Evolutionary conservation across 1,140 invertebrate genomes (phyloP).

Genomic region (Drosophila auraria): DNA sequence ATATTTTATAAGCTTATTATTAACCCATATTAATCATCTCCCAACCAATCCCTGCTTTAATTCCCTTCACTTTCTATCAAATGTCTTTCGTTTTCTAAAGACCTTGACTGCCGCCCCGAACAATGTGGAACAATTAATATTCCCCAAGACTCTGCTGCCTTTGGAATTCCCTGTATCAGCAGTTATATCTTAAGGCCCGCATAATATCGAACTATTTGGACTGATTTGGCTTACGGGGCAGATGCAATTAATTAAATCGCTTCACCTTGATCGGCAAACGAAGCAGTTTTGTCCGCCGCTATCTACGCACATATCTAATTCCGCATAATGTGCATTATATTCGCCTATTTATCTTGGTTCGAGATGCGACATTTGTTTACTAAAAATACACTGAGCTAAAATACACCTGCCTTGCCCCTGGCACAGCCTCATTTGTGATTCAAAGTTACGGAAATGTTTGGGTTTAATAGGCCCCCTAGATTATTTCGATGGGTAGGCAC

Average conservation of each 20-base stretch:
- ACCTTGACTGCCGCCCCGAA: slow-evolving; percentile 35
- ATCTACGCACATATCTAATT: slow-evolving; percentile 76
- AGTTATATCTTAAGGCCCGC: slow-evolving; percentile 37
- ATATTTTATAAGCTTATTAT: neutral
- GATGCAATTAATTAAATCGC: slow-evolving; percentile 66
- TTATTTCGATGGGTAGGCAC: slow-evolving; percentile 31
- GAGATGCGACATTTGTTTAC: slow-evolving; percentile 58
- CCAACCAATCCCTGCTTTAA: neutral
- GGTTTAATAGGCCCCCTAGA: slow-evolving; percentile 40
- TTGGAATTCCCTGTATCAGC: slow-evolving; percentile 38
- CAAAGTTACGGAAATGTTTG: slow-evolving; percentile 51
- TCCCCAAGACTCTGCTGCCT: slow-evolving; percentile 17
- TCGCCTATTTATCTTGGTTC: slow-evolving; percentile 61
- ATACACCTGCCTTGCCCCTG: slow-evolving; percentile 38
- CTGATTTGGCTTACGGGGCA: slow-evolving; percentile 51
- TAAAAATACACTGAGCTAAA: slow-evolving; percentile 37
- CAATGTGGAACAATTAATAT: slow-evolving; percentile 52
- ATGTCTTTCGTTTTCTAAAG: slow-evolving; percentile 35
- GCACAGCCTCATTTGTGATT: slow-evolving; percentile 61
- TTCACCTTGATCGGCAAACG: slow-evolving; percentile 70
- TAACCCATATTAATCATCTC: slow-evolving; percentile 17
- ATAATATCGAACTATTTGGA: slow-evolving; percentile 24
- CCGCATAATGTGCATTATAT: slow-evolving; percentile 61
- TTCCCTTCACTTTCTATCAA: slow-evolving; percentile 44
- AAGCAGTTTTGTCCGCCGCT: slow-evolving; percentile 45